Base-by-base conservation (phyloP, 2,113 vertebrate genomes). In the Xiphophorus hellerii region DNA sequence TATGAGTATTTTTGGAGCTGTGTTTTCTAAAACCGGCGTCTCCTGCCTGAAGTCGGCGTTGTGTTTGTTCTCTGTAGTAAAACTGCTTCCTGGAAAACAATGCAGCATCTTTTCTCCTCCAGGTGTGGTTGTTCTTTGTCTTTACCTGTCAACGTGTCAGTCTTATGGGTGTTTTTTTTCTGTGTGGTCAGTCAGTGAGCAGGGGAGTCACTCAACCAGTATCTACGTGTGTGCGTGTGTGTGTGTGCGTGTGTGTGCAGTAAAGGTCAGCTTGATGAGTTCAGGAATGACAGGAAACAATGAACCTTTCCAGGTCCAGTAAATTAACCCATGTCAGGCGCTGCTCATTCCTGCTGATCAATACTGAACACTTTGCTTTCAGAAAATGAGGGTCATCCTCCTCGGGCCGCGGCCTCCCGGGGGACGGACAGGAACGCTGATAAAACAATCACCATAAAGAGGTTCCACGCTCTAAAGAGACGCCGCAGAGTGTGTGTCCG, bases 391-490 rank as follows among this genome's bases (percentile, higher is more conserved):
- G 91, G 91, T 92, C 93, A 92, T 93, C 92, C 91, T 91, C 90
- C 81, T 70, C 63, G 84, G 92, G 87, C 87, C 84, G 77, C 84
- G 42, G 82, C 77, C 80, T 88, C 90, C 84, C 79, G 1, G 66
- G 92, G 90, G 87, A 91, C 67, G 14, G 86, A 84, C 88, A 91
- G 92, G 84, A 91, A 87, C 84, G 84, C 92, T 92, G 93, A 94
- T 94, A 93, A 93, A 93, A 93, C 93, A 94, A 94, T 94, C 92
- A 94, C 90, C 90, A 93, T 91, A 93, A 94, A 92, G 91, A 93
- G 86, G 89, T 93, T 92, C 86, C 88, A 91, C 88, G 87, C 86
- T 84, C 82, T 83, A 81, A 87, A 89, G 89, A 92, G 85, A 66
- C 73, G 89, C 82, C 81, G 79, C 76, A 62, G 25, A 72, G 86